A percentile compares a stretch with the other conserved stretches of the same genome.
Evolutionary conservation across 2,797 vertebrate species (phyloP).

Genomic region (Sylvilagus floridanus): DNA sequence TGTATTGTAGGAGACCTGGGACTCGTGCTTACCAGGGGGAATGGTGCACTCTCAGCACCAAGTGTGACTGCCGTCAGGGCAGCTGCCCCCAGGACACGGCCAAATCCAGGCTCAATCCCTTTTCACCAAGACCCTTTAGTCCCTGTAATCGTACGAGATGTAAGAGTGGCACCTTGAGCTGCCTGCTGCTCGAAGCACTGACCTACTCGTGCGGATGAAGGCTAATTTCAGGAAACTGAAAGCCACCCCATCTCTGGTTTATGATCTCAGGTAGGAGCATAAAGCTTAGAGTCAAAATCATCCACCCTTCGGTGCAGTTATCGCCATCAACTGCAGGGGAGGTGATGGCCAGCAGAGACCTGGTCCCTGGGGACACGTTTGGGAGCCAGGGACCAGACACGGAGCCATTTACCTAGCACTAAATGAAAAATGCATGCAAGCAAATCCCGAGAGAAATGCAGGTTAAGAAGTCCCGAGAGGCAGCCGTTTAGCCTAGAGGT

Average conservation of each 20-base stretch:
- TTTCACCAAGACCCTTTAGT: constrained; percentile 63
- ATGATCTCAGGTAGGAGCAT: not conserved
- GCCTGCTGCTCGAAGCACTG: constrained; percentile 65
- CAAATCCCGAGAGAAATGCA: not conserved
- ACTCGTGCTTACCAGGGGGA: not conserved
- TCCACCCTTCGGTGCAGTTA: not conserved
- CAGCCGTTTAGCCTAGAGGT: no score
- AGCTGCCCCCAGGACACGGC: not conserved
- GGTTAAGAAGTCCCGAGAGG: no score
- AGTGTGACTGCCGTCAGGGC: constrained; percentile 6
- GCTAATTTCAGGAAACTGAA: constrained; percentile 63
- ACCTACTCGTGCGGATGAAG: constrained; percentile 56
- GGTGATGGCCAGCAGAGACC: not conserved
- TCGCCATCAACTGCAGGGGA: not conserved
- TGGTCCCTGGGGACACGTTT: not conserved
- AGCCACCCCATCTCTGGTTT: constrained; percentile 61
- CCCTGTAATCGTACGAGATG: constrained; percentile 56
- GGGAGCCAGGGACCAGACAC: not conserved
- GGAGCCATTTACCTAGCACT: not conserved
- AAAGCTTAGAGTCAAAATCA: constrained; percentile 52
- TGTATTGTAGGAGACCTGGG: not conserved
- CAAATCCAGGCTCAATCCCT: constrained; percentile 62
- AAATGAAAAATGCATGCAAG: not conserved
- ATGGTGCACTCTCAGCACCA: constrained; percentile 34
- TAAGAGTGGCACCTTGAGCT: constrained; percentile 56